phyloP scores from a whole-genome alignment of 2,888 invertebrate genomes.

The Scaptomyza tumidula region DNA sequence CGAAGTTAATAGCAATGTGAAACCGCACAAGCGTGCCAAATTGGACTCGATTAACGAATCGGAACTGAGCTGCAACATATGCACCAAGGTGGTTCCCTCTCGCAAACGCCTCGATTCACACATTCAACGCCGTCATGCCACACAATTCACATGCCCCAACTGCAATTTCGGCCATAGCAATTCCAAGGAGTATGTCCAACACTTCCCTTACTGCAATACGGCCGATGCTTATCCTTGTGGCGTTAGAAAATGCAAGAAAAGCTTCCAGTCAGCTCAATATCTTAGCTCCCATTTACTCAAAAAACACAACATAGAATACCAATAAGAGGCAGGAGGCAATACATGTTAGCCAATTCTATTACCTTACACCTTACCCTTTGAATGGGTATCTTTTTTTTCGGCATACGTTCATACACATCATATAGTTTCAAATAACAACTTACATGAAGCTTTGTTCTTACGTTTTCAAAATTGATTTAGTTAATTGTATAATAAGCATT shows the following conservation, averaged over 20 bases:
- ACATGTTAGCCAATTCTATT: too few relatives aligned
- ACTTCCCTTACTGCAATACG: slow-evolving; percentile 44
- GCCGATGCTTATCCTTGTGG: slow-evolving; percentile 46
- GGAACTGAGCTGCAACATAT: slow-evolving; percentile 46
- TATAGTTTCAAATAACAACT: not conserved
- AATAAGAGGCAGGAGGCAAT: not conserved
- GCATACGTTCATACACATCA: too few relatives aligned
- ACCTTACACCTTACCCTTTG: not conserved
- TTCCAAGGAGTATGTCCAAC: slow-evolving; percentile 34
- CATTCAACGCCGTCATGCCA: slow-evolving; percentile 48
- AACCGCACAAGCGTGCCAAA: slow-evolving; percentile 56
- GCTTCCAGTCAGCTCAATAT: slow-evolving; percentile 30
- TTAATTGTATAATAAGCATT: not conserved
- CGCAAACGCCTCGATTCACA: slow-evolving; percentile 58
- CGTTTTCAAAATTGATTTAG: not conserved
- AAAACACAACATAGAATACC: slow-evolving; percentile 40
- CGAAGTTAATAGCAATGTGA: slow-evolving; percentile 52
- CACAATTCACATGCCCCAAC: slow-evolving; percentile 28
- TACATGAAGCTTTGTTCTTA: not conserved
- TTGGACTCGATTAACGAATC: slow-evolving; percentile 29
- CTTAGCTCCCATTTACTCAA: slow-evolving; percentile 45
- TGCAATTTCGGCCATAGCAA: slow-evolving; percentile 17
- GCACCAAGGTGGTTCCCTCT: slow-evolving; percentile 41
- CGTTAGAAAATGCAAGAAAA: slow-evolving; percentile 35
- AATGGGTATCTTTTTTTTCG: not conserved